Conservation (phyloP, 2,888 invertebrate genomes). For the Xestia sexstrigata region DNA sequence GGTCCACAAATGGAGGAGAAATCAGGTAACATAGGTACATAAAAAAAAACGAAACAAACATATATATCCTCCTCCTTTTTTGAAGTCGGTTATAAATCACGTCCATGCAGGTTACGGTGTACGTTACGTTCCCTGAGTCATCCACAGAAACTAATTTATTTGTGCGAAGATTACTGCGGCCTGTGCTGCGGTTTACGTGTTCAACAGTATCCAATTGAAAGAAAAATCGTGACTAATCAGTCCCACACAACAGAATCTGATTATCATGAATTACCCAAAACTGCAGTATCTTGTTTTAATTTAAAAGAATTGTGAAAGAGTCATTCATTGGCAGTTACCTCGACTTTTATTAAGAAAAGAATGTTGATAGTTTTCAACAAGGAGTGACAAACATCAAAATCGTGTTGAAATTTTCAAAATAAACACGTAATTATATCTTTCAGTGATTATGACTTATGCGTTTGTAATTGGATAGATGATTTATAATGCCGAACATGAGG, state of each 20-base stretch:
- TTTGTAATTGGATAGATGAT: constrained; percentile 53
- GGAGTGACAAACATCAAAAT: constrained; percentile 16
- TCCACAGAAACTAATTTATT: constrained; percentile 28
- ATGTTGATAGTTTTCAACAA: not conserved
- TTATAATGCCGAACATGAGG: constrained; percentile 22
- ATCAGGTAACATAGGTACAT: too few relatives aligned
- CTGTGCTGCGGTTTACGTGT: constrained; percentile 34
- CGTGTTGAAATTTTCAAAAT: constrained; percentile 29
- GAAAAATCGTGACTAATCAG: constrained; percentile 53
- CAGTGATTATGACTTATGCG: constrained; percentile 49
- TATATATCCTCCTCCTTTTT: too few relatives aligned
- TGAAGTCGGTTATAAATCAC: too few relatives aligned
- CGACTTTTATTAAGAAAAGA: not conserved
- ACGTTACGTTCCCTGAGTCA: constrained; percentile 12
- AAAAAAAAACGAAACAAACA: too few relatives aligned
- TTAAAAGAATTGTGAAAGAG: not conserved
- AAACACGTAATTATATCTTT: constrained; percentile 50
- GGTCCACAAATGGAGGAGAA: too few relatives aligned
- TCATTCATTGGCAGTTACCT: constrained; percentile 6
- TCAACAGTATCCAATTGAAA: constrained; percentile 14
- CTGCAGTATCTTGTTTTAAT: constrained; percentile 23
- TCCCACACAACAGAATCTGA: constrained; percentile 19
- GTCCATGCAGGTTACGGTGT: not conserved
- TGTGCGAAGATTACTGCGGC: constrained; percentile 13
- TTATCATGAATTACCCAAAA: constrained; percentile 42